phyloP scores from a whole-genome alignment of 2,888 invertebrate genomes.

The Agrotis ipsilon region DNA sequence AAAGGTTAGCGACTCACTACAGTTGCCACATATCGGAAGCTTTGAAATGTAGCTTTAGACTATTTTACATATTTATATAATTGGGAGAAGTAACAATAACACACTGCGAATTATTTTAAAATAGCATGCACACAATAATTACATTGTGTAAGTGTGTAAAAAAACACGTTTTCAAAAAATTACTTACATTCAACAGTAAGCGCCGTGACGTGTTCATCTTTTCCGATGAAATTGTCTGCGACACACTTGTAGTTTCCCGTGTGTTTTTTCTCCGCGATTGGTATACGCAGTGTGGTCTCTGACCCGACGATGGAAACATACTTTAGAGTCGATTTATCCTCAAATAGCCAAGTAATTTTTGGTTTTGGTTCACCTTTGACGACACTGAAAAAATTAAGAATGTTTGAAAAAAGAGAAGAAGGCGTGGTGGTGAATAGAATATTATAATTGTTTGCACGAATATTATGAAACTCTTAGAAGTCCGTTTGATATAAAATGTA shows the following conservation, averaged over 20 bases:
- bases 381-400: conserved; percentile 6
- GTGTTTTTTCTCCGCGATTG: conserved; percentile 17
- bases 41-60: not conserved
- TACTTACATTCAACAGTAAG: conserved; percentile 59
- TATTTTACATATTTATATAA: no score
- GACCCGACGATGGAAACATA: conserved; percentile 4
- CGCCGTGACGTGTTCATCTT: conserved; percentile 35
- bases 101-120: no score
- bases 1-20: no score
- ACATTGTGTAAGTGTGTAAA: no score
- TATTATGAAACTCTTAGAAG: not conserved
- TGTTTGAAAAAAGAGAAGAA: no score
- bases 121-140: no score
- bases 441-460: no score
- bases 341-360: conserved; percentile 44
- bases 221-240: conserved; percentile 37
- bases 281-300: conserved; percentile 19
- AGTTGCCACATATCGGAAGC: not conserved
- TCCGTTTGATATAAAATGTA: not conserved
- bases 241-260: conserved; percentile 50
- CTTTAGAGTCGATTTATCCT: conserved; percentile 1
- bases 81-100: no score
- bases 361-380: conserved; percentile 43
- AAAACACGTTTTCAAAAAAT: no score
- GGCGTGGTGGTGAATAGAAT: no score